Evolutionary conservation across 2,888 invertebrate species (phyloP).

Genomic region (Drosophila mayaguana): DNA sequence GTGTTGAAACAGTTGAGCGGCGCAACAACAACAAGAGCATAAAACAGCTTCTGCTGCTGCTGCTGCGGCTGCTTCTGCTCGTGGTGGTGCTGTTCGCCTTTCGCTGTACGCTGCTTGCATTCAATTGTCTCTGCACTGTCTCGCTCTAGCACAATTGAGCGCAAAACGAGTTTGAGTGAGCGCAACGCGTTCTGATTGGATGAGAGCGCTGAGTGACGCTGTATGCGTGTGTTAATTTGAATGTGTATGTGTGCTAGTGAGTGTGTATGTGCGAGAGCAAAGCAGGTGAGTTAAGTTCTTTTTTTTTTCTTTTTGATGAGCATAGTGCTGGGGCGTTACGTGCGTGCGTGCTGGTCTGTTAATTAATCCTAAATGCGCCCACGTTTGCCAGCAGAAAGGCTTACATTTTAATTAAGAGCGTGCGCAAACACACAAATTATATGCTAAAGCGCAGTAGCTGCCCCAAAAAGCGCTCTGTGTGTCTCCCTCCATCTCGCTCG

Average conservation of each 20-base stretch:
- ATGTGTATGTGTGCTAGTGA: background rate
- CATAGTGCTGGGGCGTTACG: slow-evolving; percentile 62
- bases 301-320: slow-evolving; percentile 15
- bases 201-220: slow-evolving; percentile 35
- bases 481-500: background rate
- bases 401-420: slow-evolving; percentile 55
- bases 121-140: slow-evolving; percentile 57
- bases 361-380: slow-evolving; percentile 67
- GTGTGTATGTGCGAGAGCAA: slow-evolving; percentile 33
- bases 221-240: background rate
- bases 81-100: slow-evolving; percentile 24
- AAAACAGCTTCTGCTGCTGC: slow-evolving; percentile 80
- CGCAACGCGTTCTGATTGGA: slow-evolving; percentile 64
- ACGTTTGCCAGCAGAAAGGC: slow-evolving; percentile 40
- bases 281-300: slow-evolving; percentile 48
- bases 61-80: slow-evolving; percentile 50
- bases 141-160: slow-evolving; percentile 61
- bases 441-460: slow-evolving; percentile 43
- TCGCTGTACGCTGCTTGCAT: slow-evolving; percentile 55
- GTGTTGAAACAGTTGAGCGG: slow-evolving; percentile 77
- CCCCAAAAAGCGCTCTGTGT: slow-evolving; percentile 22
- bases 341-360: slow-evolving; percentile 53
- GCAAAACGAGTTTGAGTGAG: slow-evolving; percentile 68
- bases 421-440: slow-evolving; percentile 24
- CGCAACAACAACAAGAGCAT: slow-evolving; percentile 53